Evolutionary conservation across 1,140 invertebrate genomes (phyloP).

Genomic region (Aplysia californica): DNA sequence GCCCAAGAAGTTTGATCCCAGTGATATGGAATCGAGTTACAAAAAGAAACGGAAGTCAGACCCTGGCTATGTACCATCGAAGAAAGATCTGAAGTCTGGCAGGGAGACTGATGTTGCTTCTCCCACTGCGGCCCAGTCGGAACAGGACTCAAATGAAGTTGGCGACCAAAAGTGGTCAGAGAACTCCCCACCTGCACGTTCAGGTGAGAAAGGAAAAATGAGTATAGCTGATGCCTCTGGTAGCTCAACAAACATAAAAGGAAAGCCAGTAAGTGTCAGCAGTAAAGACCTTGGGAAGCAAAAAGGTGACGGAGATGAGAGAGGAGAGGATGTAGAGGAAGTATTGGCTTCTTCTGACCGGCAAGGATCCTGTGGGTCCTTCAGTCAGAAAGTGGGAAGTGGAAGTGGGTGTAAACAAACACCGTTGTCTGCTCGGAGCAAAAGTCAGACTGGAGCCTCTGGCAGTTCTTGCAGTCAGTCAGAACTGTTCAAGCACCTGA

Average conservation of each 20-base stretch:
- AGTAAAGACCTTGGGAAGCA: not conserved
- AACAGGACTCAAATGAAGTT: not conserved
- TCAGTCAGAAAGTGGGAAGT: not conserved
- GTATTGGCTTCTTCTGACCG: not conserved
- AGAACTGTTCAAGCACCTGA: conserved; percentile 17
- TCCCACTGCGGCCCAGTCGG: not conserved
- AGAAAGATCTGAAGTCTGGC: not conserved
- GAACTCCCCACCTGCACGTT: not conserved
- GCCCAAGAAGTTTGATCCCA: conserved; percentile 25
- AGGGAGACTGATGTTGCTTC: not conserved
- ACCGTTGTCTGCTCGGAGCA: not conserved
- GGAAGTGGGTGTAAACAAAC: not conserved
- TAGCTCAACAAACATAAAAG: too few relatives aligned
- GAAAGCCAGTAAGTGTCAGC: not conserved
- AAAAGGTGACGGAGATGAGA: not conserved
- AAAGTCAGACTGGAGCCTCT: not conserved
- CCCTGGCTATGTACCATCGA: not conserved
- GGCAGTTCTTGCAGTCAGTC: not conserved
- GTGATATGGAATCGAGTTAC: conserved; percentile 26
- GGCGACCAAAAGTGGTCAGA: not conserved
- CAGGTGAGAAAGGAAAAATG: not conserved
- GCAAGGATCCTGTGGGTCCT: not conserved
- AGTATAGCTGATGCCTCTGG: not conserved
- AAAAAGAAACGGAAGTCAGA: conserved; percentile 22
- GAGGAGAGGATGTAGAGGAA: not conserved